Percentiles rank a stretch among this genome's conserved stretches.
Evolutionary conservation across 2,113 vertebrate species (phyloP).

Genomic region (Platichthys flesus): DNA sequence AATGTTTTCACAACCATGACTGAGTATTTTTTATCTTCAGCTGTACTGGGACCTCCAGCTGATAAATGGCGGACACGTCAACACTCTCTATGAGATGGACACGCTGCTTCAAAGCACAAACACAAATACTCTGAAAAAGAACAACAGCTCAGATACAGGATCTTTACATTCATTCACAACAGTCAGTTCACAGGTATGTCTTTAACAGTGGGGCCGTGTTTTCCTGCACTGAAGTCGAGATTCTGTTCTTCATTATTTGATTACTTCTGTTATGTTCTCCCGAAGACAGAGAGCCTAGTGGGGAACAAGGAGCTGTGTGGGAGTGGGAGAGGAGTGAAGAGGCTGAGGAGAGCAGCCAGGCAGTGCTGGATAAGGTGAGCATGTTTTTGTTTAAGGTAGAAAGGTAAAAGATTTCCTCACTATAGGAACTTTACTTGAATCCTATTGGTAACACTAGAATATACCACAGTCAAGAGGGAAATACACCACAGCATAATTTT

Average conservation of each 20-base stretch:
- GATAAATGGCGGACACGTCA: constrained; percentile 57
- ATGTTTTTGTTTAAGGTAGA: not conserved
- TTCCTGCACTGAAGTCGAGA: not conserved
- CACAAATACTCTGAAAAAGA: not conserved
- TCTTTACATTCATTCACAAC: not conserved
- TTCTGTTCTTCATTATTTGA: not conserved
- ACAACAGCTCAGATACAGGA: constrained; percentile 4
- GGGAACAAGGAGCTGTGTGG: constrained; percentile 1
- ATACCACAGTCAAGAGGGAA: no score
- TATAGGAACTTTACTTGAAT: not conserved
- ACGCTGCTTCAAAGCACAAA: constrained; percentile 21
- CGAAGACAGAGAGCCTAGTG: constrained; percentile 19
- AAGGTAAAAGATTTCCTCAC: not conserved
- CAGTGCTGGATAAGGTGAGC: constrained; percentile 71
- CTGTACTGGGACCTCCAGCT: constrained; percentile 80
- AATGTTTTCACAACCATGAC: not conserved
- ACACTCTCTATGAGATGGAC: not conserved
- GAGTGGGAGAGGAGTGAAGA: constrained; percentile 20
- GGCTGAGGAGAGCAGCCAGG: constrained; percentile 63
- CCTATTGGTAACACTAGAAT: no score
- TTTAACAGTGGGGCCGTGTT: not conserved
- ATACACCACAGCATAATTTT: no score
- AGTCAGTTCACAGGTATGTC: constrained; percentile 33
- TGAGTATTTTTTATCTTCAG: constrained; percentile 54
- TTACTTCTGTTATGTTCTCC: not conserved